phyloP scores from a whole-genome alignment of 2,797 vertebrate genomes.

The Sparidentex hasta region DNA sequence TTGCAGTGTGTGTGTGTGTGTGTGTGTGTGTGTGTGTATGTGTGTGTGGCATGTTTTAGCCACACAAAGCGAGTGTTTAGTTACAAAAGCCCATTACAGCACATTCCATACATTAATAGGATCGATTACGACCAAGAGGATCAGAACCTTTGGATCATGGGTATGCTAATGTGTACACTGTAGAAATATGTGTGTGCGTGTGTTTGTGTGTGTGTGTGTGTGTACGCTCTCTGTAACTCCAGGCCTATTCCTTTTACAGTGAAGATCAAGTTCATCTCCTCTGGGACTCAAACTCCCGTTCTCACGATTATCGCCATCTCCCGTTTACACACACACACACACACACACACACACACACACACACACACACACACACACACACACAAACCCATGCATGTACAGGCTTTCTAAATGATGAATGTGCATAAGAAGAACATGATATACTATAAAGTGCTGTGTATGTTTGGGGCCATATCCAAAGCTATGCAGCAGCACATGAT shows the following conservation, averaged over 20 bases:
- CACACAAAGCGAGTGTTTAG: slow-evolving; percentile 2
- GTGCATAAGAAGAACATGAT: background rate
- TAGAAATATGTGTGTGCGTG: slow-evolving; percentile 30
- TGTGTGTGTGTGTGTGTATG: background rate
- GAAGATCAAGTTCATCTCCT: slow-evolving; percentile 70
- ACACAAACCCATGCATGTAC: slow-evolving; percentile 1
- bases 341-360: slow-evolving; percentile 14
- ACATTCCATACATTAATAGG: slow-evolving; percentile 72
- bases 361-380: slow-evolving; percentile 10
- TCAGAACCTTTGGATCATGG: slow-evolving; percentile 45
- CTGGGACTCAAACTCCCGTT: slow-evolving; percentile 64
- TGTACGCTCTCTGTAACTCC: slow-evolving; percentile 21
- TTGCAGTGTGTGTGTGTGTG: background rate
- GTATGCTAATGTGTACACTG: slow-evolving; percentile 2
- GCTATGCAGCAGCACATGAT: background rate
- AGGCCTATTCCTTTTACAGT: slow-evolving; percentile 58
- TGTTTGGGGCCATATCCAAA: background rate
- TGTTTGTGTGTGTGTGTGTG: slow-evolving; percentile 22
- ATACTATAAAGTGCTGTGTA: background rate
- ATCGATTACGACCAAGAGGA: slow-evolving; percentile 66
- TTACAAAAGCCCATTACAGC: slow-evolving; percentile 34
- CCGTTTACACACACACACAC: slow-evolving; percentile 2
- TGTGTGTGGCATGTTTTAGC: slow-evolving; percentile 3
- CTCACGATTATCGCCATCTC: slow-evolving; percentile 64
- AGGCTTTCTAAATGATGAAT: slow-evolving; percentile 10